phyloP scores from a whole-genome alignment of 2,113 vertebrate genomes.

The Aramus guarauna region DNA sequence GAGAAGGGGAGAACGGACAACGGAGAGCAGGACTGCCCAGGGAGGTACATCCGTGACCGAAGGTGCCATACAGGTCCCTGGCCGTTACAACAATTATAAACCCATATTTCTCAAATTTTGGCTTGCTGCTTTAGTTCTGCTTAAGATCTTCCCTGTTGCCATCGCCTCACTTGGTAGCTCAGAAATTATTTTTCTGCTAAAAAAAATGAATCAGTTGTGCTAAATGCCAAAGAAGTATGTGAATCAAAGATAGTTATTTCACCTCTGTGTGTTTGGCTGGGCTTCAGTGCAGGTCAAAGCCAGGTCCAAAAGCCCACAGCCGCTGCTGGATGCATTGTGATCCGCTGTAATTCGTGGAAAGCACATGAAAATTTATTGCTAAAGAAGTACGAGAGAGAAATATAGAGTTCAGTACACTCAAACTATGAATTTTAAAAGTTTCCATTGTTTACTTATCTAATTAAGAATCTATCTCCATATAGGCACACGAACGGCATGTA shows the following conservation, averaged over 20 bases:
- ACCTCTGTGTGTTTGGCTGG: not conserved
- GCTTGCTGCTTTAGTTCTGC: not conserved
- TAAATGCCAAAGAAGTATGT: not conserved
- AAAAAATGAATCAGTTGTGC: not conserved
- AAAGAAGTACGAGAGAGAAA: not conserved
- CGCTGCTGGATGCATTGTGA: not conserved
- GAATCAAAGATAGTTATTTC: not conserved
- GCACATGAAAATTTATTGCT: not conserved
- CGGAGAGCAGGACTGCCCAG: not conserved
- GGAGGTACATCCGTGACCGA: accelerated
- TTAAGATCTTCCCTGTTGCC: accelerated
- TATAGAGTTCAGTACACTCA: not conserved
- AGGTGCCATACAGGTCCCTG: too few species aligned
- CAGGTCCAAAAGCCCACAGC: not conserved
- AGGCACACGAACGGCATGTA: conserved; percentile 64
- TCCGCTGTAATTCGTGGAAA: not conserved
- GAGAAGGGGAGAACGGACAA: not conserved
- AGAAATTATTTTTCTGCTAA: not conserved
- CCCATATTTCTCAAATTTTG: not conserved
- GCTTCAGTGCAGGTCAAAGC: not conserved
- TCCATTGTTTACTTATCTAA: conserved; percentile 78
- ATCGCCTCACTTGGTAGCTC: not conserved
- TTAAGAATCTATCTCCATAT: conserved; percentile 54
- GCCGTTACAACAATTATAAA: not conserved
- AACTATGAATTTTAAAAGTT: conserved; percentile 69